A percentile compares a stretch with the other conserved stretches of the same genome.
Conservation (phyloP, 1,140 invertebrate species). For the Achatina immaculata region DNA sequence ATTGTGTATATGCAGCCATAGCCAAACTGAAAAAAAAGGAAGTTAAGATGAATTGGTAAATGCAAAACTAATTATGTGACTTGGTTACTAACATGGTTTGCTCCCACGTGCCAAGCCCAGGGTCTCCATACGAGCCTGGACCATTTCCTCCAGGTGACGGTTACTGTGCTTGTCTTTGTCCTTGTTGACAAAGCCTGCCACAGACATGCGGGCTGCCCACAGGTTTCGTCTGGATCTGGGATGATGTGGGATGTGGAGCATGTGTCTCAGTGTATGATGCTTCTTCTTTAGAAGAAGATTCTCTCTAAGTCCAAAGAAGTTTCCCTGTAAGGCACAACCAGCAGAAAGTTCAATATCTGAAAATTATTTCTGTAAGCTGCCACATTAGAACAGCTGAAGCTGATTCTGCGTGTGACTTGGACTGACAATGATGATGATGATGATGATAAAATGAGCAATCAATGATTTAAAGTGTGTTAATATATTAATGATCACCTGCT, state of each 20-base stretch:
- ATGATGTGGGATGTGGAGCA: neutral
- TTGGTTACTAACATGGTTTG: conserved; percentile 46
- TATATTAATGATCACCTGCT: no score
- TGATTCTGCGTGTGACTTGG: no score
- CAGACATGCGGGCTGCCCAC: conserved; percentile 14
- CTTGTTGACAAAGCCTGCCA: neutral
- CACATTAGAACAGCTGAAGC: no score
- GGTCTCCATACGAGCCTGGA: conserved; percentile 57
- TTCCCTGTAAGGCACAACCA: neutral
- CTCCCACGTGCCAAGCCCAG: conserved; percentile 46
- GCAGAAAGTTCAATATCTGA: no score
- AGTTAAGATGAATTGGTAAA: no score
- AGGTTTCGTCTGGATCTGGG: conserved; percentile 1
- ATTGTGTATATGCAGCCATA: no score
- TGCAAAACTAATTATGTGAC: no score
- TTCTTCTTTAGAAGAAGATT: neutral
- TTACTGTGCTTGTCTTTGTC: conserved; percentile 50
- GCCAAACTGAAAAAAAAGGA: no score
- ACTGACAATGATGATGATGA: no score
- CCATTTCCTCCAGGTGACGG: conserved; percentile 51
- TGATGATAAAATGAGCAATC: no score
- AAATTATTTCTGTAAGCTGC: no score
- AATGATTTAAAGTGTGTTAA: no score
- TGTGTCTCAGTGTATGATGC: neutral
- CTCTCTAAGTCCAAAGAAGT: neutral